Evolutionary conservation across 2,888 invertebrate genomes (phyloP), one percentile per base, ranked within the genome.

Genomic region (Meiosimyza platycephala): DNA sequence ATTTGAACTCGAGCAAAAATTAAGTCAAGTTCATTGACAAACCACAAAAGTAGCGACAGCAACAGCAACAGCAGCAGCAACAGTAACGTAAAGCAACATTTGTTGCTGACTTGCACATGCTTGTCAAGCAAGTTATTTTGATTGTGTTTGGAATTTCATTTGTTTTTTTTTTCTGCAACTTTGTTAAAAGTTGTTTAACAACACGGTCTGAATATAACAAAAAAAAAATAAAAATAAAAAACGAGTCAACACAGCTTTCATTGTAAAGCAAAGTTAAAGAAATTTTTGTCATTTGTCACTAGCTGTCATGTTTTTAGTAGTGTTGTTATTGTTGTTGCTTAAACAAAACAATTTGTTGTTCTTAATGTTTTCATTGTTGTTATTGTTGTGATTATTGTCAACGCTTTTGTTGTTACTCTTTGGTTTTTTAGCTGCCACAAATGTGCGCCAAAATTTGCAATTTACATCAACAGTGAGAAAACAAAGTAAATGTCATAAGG

Each of bases 11-110:
- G 18, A 13, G 57, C 11, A 9, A 57, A 55, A 55, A 55, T n/a
- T 11, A 55, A 55, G 15, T 55, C 55, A 55, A 55, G 55, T 55
- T 55, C 55, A 55, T 55, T 55, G 55, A 55, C 55, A 55, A 55
- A n/a, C 55, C 55, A 18, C 55, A 11, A 40, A 55, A 55, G 54
- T 16, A 54, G 18, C 18, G 54, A n/a, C 54, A 54, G 18, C 54
- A 54, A 6, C 55, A 55, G 22, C 16, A 55, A n/a, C n/a, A n/a
- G n/a, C n/a, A n/a, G n/a, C n/a, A n/a, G 22, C 55, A n/a, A 55
- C 16, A 55, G 40, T 22, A 22, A 22, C 22, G 22, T 22, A 40
- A 6, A 40, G 40, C 6, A 6, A 40, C 7, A 40, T 40, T 16
- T 16, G 55, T 55, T 40, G 40, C 40, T 40, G 40, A 40, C 40